Evolutionary conservation across 2,113 vertebrate genomes (phyloP).

Genomic region (Rhombomys opimus): DNA sequence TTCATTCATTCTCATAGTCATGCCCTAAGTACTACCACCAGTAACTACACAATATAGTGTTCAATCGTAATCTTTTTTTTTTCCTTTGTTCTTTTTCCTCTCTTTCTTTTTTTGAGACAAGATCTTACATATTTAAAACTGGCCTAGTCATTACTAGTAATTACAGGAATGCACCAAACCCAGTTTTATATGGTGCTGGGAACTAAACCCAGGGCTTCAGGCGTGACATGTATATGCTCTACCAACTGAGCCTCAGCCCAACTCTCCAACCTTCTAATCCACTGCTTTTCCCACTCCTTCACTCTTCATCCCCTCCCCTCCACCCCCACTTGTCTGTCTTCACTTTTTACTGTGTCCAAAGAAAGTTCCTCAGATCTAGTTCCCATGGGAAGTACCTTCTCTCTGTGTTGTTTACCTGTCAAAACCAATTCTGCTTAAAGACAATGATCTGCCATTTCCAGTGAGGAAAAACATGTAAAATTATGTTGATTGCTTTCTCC

Average conservation of each 20-base stretch:
- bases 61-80: background rate
- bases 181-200: background rate
- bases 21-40: background rate
- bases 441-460: background rate
- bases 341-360: background rate
- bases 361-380: background rate
- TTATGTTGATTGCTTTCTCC: background rate
- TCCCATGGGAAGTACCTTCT: background rate
- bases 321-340: background rate
- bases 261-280: background rate
- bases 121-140: background rate
- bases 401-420: background rate
- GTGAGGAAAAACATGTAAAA: background rate
- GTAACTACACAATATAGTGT: background rate
- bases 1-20: background rate
- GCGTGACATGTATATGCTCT: background rate
- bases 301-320: background rate
- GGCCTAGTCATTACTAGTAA: background rate
- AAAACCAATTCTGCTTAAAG: slow-evolving; percentile 31
- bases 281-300: background rate
- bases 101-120: background rate
- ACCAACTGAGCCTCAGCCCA: background rate
- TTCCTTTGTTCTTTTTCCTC: too few species aligned
- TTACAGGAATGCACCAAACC: background rate
- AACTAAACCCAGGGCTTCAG: background rate